phyloP scores from a whole-genome alignment of 2,888 invertebrate genomes.

The Dryobotodes eremita region DNA sequence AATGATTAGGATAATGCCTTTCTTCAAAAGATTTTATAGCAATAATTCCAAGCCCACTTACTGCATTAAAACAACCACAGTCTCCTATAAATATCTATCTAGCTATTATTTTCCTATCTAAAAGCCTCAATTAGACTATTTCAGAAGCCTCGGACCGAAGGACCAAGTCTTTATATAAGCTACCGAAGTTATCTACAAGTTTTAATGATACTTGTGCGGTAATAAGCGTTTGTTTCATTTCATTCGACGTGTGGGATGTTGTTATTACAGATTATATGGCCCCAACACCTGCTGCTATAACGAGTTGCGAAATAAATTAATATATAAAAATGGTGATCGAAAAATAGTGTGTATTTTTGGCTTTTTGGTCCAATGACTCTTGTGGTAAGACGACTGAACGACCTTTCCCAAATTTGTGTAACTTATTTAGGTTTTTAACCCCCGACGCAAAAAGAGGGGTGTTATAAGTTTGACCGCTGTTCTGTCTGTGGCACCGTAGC shows the following conservation, averaged over 20 bases:
- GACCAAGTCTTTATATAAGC: constrained; percentile 8
- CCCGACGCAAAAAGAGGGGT: too few relatives aligned
- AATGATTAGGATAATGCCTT: neutral
- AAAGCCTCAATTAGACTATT: neutral
- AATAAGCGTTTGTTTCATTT: constrained; percentile 33
- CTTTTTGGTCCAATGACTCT: neutral
- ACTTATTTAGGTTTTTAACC: too few relatives aligned
- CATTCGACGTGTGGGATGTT: constrained; percentile 23
- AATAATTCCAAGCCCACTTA: neutral
- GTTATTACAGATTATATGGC: constrained; percentile 49
- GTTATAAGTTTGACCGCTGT: too few relatives aligned
- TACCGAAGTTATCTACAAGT: constrained; percentile 16
- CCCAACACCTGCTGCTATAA: constrained; percentile 36
- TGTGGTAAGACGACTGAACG: neutral
- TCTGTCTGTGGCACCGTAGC: too few relatives aligned
- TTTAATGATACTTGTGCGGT: constrained; percentile 28
- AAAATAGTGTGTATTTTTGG: neutral
- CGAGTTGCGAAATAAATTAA: constrained; percentile 21
- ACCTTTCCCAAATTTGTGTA: neutral
- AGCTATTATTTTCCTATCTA: neutral
- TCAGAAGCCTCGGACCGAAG: neutral
- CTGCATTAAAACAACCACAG: neutral
- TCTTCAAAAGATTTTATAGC: neutral
- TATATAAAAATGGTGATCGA: constrained; percentile 21
- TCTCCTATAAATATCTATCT: neutral